Evolutionary conservation across 2,797 vertebrate species (phyloP).

Genomic region (Heteromormyrus szaboi): DNA sequence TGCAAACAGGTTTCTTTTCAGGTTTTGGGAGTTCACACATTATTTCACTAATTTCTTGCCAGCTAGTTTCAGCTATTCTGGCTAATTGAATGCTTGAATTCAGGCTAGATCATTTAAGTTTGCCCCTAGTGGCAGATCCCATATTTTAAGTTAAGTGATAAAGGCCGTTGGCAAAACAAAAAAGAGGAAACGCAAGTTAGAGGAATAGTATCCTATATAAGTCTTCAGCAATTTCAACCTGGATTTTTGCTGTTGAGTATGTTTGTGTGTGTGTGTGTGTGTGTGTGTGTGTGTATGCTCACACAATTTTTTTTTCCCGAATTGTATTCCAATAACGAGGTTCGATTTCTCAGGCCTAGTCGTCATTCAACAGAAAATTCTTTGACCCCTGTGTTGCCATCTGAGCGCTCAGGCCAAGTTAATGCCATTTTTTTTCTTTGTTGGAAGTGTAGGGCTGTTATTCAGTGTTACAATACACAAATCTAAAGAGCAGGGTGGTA

Average conservation of each 20-base stretch:
- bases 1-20: background rate
- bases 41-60: background rate
- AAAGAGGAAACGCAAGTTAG: background rate
- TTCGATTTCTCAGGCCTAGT: background rate
- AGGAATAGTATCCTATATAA: background rate
- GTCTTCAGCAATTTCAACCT: background rate
- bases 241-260: background rate
- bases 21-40: background rate
- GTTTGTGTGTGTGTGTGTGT: background rate
- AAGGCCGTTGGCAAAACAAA: background rate
- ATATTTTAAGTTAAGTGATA: background rate
- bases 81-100: background rate
- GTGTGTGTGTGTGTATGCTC: background rate
- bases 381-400: background rate
- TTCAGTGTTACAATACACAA: background rate
- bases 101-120: background rate
- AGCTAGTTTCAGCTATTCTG: background rate
- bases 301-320: background rate
- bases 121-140: background rate
- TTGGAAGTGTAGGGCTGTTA: background rate
- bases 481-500: background rate
- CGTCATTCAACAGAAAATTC: background rate
- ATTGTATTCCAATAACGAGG: background rate
- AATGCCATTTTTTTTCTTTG: background rate
- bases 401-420: background rate